Base-by-base conservation (phyloP, 2,888 invertebrate genomes). In the Melanostoma mellinum region DNA sequence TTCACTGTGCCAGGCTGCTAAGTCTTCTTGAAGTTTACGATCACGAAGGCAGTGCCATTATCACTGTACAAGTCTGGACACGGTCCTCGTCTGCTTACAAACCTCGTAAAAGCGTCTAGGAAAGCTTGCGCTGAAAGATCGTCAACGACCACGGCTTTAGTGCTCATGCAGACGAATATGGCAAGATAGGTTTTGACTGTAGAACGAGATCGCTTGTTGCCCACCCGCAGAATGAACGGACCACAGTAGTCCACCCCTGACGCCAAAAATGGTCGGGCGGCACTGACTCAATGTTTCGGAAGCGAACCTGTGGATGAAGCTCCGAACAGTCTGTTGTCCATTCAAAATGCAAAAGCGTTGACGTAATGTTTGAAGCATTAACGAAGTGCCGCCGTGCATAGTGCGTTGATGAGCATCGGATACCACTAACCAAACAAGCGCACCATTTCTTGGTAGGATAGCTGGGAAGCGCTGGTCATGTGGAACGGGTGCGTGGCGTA, bases 311-410 rank as follows among this genome's bases (percentile, higher is more conserved):
- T 65, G 65, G 1, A 58, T 48, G 6, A 5, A 67, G 38, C 55
- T 71, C 30, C 58, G 50, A 35, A 69, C 69, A 2, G 35, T 32
- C 33, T 73, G 48, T 6, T 50, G 9, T 10, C 20, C 38, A 46
- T 58, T 56, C 30, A 63, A n/a, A 3, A 58, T 20, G 1, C 56
- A 56, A 36, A 35, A 74, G 1, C 65, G 46, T 2, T 42, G 9
- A 1, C 74, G 65, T 9, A 74, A 56, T 6, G 58, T 65, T 8
- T 65, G 65, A 2, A 65, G 40, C 56, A 56, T 58, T 1, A 74
- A 48, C 33, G 65, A 65, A 1, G 55, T 40, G 10, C 56, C 74
- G 36, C 65, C 65, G 48, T 55, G 63, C 1, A 56, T 35, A 1
- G 74, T 46, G 9, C 10, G 10, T n/a, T 67, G 1, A 42, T 53